Evolutionary conservation across 2,888 invertebrate species (phyloP).

Genomic region (Trichacis sp.): DNA sequence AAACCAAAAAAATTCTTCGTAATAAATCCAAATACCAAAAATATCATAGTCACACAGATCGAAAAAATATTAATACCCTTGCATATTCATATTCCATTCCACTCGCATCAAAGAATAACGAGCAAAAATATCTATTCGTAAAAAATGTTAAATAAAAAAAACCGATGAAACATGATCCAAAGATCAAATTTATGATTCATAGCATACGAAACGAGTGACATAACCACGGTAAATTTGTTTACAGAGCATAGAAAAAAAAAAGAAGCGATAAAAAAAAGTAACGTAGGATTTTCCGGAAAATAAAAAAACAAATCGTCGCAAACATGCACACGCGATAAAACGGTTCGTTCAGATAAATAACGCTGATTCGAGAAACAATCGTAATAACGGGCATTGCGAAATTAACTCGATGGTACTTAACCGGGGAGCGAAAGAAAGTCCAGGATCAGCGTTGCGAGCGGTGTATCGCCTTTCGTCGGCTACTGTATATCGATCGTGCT

Average conservation of each 20-base stretch:
- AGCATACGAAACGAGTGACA: background rate
- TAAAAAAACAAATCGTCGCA: background rate
- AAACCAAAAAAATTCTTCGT: too few species aligned
- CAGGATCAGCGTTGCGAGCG: slow-evolving; percentile 32
- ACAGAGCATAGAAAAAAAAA: background rate
- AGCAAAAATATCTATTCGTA: too few species aligned
- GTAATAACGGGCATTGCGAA: slow-evolving; percentile 25
- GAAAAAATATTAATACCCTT: too few species aligned
- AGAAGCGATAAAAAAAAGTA: background rate
- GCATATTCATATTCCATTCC: too few species aligned
- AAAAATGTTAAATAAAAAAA: too few species aligned
- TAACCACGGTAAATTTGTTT: background rate
- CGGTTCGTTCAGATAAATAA: background rate
- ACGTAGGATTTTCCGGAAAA: background rate
- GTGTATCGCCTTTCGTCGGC: slow-evolving; percentile 34
- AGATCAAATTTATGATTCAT: too few species aligned
- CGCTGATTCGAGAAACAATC: background rate
- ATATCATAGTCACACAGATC: too few species aligned
- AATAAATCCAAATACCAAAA: too few species aligned
- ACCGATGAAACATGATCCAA: too few species aligned
- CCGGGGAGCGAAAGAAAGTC: slow-evolving; percentile 31
- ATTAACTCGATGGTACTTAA: slow-evolving; percentile 22
- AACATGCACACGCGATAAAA: background rate
- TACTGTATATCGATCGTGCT: slow-evolving; percentile 38
- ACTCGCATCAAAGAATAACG: too few species aligned